Evolutionary conservation across 64 coral and sea anemone genomes (phyloP), one percentile per base, ranked within the genome.

Genomic region (Acropora tenuis): DNA sequence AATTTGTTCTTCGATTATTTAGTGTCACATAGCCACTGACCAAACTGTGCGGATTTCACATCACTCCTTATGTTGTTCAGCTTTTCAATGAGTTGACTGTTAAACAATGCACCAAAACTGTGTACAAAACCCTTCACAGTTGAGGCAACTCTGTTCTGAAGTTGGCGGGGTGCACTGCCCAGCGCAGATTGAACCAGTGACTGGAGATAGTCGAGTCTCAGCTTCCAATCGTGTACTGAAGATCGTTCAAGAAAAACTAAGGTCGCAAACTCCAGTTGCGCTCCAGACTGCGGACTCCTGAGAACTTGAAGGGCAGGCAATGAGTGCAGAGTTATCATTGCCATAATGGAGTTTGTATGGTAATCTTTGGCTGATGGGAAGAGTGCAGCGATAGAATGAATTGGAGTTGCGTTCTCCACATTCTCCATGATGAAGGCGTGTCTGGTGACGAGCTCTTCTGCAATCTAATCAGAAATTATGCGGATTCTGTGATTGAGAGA

Each of bases 191-290:
- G 11, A n/a, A 91, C 48, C 58, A 93, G 45, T 43, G 82, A 80
- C 18, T 63, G 73, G 6, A 93, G 47, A 61, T 78, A 78, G 16
- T 73, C 74, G 12, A 65, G 63, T 50, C 91, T 87, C 15, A 87
- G 50, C 83, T 79, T 76, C 91, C 91, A 93, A 16, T 93, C 91
- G 73, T 53, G 43, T 15, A 69, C 46, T 18, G 91, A 55, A 13
- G 91, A 67, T 80, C 83, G 48, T 48, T 93, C 91, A 42, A 88
- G 76, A 13, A 93, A 84, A 50, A 93, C 15, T 13, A 78, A 49
- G 9, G 88, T 8, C 0, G 91, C 91, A 87, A 30, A 77, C 45
- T 87, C 47, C 16, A 91, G 2, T 17, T 80, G 80, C 4, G 10
- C 20, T 46, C 0, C 49, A 19, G 76, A 47, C 46, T 6, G 68